Evolutionary conservation across 2,113 vertebrate genomes (phyloP), one percentile per base, ranked within the genome.

Genomic region (Romanogobio albipinnatus): DNA sequence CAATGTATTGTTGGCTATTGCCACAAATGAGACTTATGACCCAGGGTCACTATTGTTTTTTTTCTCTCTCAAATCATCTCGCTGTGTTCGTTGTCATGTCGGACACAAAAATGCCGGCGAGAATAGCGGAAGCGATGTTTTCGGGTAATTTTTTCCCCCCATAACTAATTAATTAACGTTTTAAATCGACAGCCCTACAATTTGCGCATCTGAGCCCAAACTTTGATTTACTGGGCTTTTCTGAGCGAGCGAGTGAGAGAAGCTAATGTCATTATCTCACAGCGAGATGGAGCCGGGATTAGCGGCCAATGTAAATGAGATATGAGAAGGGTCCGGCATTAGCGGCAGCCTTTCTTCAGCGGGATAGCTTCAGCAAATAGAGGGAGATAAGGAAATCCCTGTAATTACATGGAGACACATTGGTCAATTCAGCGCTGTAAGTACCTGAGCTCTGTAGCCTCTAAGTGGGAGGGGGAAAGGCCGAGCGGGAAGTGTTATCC

Each of bases 361-460:
- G 86, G 91, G 92, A 95, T 93, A 94, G 94, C 92, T 93, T 93
- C 93, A 90, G 95, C 95, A 95, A 95, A 95, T 93, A 94, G 95
- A 89, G 91, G 93, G 89, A 93, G 95, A 96, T 96, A 96, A 96
- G 96, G 92, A 95, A 94, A 96, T 96, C 95, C 96, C 95, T 95
- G 95, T 96, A 96, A 96, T 97, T 96, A 96, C 96, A 95, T 88
- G 90, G 92, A 93, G 94, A 94, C 93, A 93, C 95, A 92, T 93
- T 93, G 94, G 96, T 95, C 95, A 95, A 95, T 96, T 94, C 95
- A 58, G 93, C 91, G 93, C 93, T 96, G 94, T 95, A 95, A 96
- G 95, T 93, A 94, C 94, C 82, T 77, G 91, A 90, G 92, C 74
- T 86, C 87, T 85, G 82, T 49, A 66, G 45, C 91, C 91, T 80